phyloP scores from a whole-genome alignment of 2,888 invertebrate genomes.

The Microctonus hyperodae region DNA sequence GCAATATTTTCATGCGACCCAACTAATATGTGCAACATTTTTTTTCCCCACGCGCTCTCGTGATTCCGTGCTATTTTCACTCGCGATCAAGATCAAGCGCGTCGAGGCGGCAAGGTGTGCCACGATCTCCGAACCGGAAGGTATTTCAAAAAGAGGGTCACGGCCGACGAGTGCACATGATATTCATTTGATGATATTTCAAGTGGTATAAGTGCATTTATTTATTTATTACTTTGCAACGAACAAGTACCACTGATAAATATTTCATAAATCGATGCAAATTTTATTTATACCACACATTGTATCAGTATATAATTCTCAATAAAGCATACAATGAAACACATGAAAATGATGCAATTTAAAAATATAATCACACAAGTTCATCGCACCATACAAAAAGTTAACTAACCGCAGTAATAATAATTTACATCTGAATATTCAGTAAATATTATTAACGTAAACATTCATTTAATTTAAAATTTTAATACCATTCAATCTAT shows the following conservation, averaged over 20 bases:
- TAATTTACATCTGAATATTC: neutral
- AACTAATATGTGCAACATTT: neutral
- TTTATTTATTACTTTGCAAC: neutral
- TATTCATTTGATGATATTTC: slow-evolving; percentile 3
- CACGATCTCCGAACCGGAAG: slow-evolving; percentile 39
- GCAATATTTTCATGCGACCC: neutral
- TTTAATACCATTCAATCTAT: too few species aligned
- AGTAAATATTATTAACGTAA: neutral
- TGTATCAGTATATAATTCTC: neutral
- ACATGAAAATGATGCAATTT: neutral
- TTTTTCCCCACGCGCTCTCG: slow-evolving; percentile 26
- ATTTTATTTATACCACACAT: neutral
- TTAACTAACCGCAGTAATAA: neutral
- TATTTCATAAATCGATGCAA: neutral
- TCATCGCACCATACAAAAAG: neutral
- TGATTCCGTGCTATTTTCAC: slow-evolving; percentile 40
- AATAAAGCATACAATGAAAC: neutral
- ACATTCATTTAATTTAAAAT: neutral
- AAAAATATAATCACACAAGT: neutral
- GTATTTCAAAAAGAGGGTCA: slow-evolving; percentile 45
- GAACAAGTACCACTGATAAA: slow-evolving; percentile 4
- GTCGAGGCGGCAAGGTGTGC: slow-evolving; percentile 37
- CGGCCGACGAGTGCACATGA: slow-evolving; percentile 39
- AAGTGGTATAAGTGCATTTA: neutral
- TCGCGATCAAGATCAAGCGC: slow-evolving; percentile 45